Conservation (phyloP, 92 coral and sea anemone species). For the Pocillopora grandis region DNA sequence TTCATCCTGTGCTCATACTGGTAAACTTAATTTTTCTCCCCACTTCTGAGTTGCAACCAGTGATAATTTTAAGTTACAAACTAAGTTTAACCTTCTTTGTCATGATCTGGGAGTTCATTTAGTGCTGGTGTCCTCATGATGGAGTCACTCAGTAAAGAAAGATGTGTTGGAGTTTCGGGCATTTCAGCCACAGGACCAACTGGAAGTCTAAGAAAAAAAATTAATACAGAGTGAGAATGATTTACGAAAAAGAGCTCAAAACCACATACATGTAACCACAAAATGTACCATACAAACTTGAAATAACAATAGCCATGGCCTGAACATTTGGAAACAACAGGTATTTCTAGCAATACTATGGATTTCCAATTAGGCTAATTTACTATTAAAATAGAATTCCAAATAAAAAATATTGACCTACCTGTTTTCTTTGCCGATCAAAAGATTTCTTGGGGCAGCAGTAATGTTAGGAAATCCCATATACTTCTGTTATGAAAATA, state of each 20-base stretch:
- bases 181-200: conserved; percentile 61
- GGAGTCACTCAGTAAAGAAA: conserved; percentile 86
- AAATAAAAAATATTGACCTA: background rate
- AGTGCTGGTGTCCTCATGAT: conserved; percentile 95
- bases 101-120: conserved; percentile 71
- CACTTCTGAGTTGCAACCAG: background rate
- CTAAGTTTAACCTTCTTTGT: conserved; percentile 34
- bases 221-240: too few relatives aligned
- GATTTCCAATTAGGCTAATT: too few relatives aligned
- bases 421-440: conserved; percentile 38
- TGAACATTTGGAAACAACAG: too few relatives aligned
- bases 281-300: too few relatives aligned
- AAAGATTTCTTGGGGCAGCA: conserved; percentile 66
- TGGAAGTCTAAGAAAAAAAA: background rate
- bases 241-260: too few relatives aligned
- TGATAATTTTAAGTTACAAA: background rate
- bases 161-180: conserved; percentile 86
- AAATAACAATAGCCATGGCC: too few relatives aligned
- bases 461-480: conserved; percentile 94
- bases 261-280: too few relatives aligned
- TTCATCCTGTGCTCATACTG: too few relatives aligned
- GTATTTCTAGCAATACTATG: too few relatives aligned
- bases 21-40: background rate
- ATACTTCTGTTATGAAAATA: conserved; percentile 59
- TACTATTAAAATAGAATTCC: too few relatives aligned